Base-by-base conservation (phyloP, 2,888 invertebrate genomes). In the Scaptomyza caliginosa region DNA sequence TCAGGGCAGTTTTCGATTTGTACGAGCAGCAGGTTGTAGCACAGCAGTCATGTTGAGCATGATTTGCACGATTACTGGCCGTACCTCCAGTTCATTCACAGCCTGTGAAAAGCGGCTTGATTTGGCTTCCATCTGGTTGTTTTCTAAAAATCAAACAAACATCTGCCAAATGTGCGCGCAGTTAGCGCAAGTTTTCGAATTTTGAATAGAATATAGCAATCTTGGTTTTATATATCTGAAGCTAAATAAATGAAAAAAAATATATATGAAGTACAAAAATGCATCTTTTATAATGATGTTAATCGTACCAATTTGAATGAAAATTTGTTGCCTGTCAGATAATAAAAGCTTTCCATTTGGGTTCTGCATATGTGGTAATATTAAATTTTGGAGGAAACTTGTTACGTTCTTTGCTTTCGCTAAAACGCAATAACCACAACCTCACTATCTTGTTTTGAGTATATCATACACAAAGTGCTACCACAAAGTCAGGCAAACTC, bases 41-140 rank as follows among this genome's bases (percentile, higher is more conserved):
- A 57, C 46, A 46, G 36, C 54, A 72, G 73, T 66, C 73, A 60
- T 72, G 77, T 77, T 52, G 32, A 72, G 74, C 59, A 60, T 77
- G 72, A 73, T 72, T 73, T 51, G 74, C 52, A 42, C 59, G 59
- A 51, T 66, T 72, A 66, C 50, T 34, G 48, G 54, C 49, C 60
- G 52, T 30, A 16, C 13, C 16, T 1, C 17, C 16, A 26, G n/a
- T 17, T n/a, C 17, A 17, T 13, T 32, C 11, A 32, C 13, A 34
- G 8, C 4, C 16, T 16, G 34, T 16, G 28, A 28, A 42, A 39
- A 51, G 24, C 16, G 40, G 36, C 23, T 8, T 16, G 26, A 16
- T 28, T 24, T 24, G 1, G 64, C 16, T 23, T n/a, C 28, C 13
- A 10, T 13, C 8, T 32, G 32, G 7, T n/a, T 19, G 28, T 38